These are phyloP conservation scores for Metaphire vulgaris DNA, from an alignment of 1,140 invertebrate species.

Conservation along the genomic window DNA sequence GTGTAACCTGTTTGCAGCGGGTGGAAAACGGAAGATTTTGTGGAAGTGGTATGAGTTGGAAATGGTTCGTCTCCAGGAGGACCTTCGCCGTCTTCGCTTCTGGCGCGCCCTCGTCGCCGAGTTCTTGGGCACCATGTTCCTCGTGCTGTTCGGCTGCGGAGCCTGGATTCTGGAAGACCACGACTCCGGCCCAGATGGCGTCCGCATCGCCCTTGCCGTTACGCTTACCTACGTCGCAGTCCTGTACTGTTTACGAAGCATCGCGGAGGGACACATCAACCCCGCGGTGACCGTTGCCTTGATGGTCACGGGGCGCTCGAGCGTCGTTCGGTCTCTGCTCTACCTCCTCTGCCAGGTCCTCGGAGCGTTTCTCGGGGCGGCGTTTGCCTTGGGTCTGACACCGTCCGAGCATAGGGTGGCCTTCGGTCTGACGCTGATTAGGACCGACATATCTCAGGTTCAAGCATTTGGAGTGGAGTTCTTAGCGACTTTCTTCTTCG, in stretches of 20 bases:
- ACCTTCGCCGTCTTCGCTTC: conserved; percentile 56
- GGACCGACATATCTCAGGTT: conserved; percentile 1
- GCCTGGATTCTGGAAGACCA: conserved; percentile 55
- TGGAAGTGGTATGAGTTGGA: too few relatives aligned
- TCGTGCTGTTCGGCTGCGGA: conserved; percentile 74
- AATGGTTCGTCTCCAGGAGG: conserved; percentile 33
- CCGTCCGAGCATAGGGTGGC: neutral
- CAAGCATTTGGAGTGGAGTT: conserved; percentile 22
- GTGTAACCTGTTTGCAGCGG: too few relatives aligned
- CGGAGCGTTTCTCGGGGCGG: conserved; percentile 67
- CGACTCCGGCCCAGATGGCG: conserved; percentile 52
- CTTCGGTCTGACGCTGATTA: conserved; percentile 1
- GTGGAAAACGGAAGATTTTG: too few relatives aligned
- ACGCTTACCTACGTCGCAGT: conserved; percentile 69
- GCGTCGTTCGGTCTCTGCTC: conserved; percentile 55
- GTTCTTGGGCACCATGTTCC: conserved; percentile 71
- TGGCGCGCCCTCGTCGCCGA: conserved; percentile 73
- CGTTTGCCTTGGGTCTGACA: conserved; percentile 52
- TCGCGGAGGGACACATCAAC: conserved; percentile 77
- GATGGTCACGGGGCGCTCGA: conserved; percentile 2
- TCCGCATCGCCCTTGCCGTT: conserved; percentile 74
- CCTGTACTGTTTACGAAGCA: conserved; percentile 60
- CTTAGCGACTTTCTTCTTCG: conserved; percentile 22
- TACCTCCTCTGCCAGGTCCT: conserved; percentile 70
- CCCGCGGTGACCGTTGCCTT: conserved; percentile 61